phyloP scores from a whole-genome alignment of 2,888 invertebrate genomes.

The Cylloceria caligata region DNA sequence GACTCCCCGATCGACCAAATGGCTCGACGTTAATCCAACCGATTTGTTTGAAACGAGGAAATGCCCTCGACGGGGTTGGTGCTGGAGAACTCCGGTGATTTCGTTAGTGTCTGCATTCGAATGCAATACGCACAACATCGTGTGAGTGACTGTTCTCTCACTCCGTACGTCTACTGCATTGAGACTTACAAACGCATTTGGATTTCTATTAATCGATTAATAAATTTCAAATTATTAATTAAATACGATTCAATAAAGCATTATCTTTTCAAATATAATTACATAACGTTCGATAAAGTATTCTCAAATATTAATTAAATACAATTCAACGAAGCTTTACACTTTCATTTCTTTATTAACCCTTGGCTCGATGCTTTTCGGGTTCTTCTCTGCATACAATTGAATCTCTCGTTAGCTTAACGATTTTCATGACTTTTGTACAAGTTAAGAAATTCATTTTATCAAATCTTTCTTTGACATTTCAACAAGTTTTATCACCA shows the following conservation, averaged over 20 bases:
- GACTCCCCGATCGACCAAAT: constrained; percentile 49
- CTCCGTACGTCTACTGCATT: not conserved
- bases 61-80: not conserved
- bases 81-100: constrained; percentile 10
- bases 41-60: constrained; percentile 61
- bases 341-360: no score
- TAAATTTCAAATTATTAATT: not conserved
- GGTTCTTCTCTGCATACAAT: no score
- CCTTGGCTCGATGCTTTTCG: no score
- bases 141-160: not conserved
- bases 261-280: no score
- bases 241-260: no score
- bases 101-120: constrained; percentile 32
- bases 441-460: no score
- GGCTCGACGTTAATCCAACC: constrained; percentile 62
- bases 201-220: not conserved
- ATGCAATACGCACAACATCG: constrained; percentile 40
- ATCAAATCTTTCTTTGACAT: no score
- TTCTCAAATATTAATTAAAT: not conserved
- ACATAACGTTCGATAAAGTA: no score
- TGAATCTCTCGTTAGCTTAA: no score
- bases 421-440: no score
- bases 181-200: not conserved
- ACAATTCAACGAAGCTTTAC: not conserved
- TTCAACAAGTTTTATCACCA: no score